Evolutionary conservation across 2,113 vertebrate species (phyloP), one percentile per base, ranked within the genome.

Genomic region (Cololabis saira): DNA sequence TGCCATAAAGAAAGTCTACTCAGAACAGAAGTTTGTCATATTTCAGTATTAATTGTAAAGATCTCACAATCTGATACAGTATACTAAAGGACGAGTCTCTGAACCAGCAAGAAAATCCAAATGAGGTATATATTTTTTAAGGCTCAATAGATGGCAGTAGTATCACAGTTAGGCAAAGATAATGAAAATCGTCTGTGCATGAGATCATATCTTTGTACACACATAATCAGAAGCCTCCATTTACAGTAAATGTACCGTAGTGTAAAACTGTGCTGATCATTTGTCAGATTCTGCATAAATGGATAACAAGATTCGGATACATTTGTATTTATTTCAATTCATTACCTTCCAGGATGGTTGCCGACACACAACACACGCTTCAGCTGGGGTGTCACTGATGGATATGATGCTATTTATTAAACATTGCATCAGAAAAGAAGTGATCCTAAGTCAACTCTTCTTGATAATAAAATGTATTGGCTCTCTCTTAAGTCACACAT

Each of bases 91-190:
- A 3, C 44, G 14, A 12, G 44, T 19, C 58, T 67, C 8, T 41
- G 22, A 57, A 27, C 19, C 27, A 12, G 1, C 3, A 16, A 4
- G 13, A 21, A 16, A 33, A 41, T 6, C 17, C 15, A 54, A 43
- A 60, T 12, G 5, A 37, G 33, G 7, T 13, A 33, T 13, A 61
- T 21, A 66, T 67, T 4, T 0, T 48, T 43, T 44, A 52, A 44
- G 55, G 4, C 59, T 67, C 89, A 88, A 59, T 62, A 91, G 89
- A 78, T 81, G 90, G 87, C 89, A 90, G 90, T 90, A 91, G 86
- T 68, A 84, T 67, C 77, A 80, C 87, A 84, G 61, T 47, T 14
- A 22, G 40, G 16, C 66, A 53, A 27, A 60, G 16, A 27, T 6
- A n/a, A 43, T 52, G 63, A 83, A 52, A 68, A 67, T 71, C 14